phyloP scores from a whole-genome alignment of 2,113 vertebrate species.

The Mesitornis unicolor region DNA sequence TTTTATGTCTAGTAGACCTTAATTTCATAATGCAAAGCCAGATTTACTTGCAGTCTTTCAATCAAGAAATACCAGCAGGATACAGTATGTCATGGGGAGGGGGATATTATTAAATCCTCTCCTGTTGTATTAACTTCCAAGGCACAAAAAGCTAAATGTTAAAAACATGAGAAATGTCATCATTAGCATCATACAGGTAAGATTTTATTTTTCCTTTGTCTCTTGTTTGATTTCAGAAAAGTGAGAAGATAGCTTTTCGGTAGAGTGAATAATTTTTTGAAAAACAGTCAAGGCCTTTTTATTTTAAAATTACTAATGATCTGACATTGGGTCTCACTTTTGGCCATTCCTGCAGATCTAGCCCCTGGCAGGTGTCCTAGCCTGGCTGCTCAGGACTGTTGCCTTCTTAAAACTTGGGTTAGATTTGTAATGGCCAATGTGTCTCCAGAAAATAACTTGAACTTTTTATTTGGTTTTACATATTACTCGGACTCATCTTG shows the following conservation, averaged over 20 bases:
- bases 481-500: not conserved
- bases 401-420: not conserved
- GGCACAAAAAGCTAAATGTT: not conserved
- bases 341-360: not conserved
- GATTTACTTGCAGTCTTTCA: not conserved
- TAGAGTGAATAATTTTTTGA: not conserved
- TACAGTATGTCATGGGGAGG: not conserved
- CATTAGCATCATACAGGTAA: not conserved
- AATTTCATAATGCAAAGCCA: slow-evolving; percentile 14
- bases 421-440: not conserved
- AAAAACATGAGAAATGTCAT: not conserved
- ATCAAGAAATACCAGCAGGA: not conserved
- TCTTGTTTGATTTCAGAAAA: not conserved
- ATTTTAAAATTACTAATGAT: not conserved
- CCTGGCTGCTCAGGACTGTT: not conserved
- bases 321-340: not conserved
- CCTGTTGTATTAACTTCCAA: not conserved
- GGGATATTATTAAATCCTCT: not conserved
- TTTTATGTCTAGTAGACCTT: slow-evolving; percentile 17
- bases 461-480: not conserved
- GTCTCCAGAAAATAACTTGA: not conserved
- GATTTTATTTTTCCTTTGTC: not conserved
- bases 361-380: not conserved
- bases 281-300: not conserved
- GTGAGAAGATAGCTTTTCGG: not conserved